Percentiles rank a stretch among this genome's conserved stretches.
These are phyloP conservation scores for Drosophila obscura DNA, from an alignment of 1,140 invertebrate genomes.

Conservation along the genomic window DNA sequence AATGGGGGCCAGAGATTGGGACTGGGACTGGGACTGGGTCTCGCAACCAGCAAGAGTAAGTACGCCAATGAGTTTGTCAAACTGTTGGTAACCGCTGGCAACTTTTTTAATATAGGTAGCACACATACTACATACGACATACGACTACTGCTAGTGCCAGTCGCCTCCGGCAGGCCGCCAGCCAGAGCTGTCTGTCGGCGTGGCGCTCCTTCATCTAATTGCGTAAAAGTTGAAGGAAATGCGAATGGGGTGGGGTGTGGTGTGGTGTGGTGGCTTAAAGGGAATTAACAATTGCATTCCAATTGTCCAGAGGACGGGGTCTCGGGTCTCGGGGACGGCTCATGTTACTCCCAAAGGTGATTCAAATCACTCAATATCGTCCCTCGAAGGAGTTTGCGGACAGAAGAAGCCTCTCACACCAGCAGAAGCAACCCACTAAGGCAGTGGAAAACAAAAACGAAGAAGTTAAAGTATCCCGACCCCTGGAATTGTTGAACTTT, in stretches of 20 bases:
- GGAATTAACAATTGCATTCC: slow-evolving; percentile 39
- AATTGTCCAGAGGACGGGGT: slow-evolving; percentile 1
- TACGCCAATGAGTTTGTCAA: slow-evolving; percentile 73
- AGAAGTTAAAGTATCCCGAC: too few species aligned
- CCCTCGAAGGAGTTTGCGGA: neutral
- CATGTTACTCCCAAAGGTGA: slow-evolving; percentile 41
- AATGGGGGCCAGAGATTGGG: neutral
- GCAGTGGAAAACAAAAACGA: too few species aligned
- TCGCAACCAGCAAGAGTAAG: neutral
- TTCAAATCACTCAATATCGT: slow-evolving; percentile 16
- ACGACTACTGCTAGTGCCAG: slow-evolving; percentile 28
- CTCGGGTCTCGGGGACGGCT: too few species aligned
- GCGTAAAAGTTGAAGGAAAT: slow-evolving; percentile 51
- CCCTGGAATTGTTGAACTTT: too few species aligned
- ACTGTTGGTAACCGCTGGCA: slow-evolving; percentile 62
- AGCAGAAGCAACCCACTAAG: too few species aligned
- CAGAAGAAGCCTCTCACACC: neutral
- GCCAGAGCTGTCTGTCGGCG: slow-evolving; percentile 40
- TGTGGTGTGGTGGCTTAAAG: slow-evolving; percentile 38
- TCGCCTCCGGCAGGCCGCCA: slow-evolving; percentile 11
- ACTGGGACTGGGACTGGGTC: neutral
- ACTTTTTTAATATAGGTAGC: slow-evolving; percentile 75
- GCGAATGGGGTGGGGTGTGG: slow-evolving; percentile 9
- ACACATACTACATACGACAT: slow-evolving; percentile 27
- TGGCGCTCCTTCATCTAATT: slow-evolving; percentile 41